phyloP scores from a whole-genome alignment of 2,113 vertebrate species.

The Oostethus manadensis region DNA sequence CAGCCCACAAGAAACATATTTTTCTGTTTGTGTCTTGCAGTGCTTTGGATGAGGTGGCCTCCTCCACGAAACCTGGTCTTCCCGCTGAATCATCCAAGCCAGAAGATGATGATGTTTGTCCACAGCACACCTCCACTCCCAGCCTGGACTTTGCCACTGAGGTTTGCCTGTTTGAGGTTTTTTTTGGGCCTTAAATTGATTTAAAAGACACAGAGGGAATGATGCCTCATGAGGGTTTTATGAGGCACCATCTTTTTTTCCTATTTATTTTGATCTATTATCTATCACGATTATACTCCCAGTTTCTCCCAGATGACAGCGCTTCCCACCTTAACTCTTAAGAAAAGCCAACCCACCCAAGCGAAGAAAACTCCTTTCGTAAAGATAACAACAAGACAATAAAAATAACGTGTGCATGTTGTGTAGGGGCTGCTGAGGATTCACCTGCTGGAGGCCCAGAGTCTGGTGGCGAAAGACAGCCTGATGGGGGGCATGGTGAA shows the following conservation, averaged over 20 bases:
- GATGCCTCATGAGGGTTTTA: too few relatives aligned
- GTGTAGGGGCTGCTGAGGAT: conserved; percentile 82
- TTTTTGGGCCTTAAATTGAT: too few relatives aligned
- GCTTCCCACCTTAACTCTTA: too few relatives aligned
- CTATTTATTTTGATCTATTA: too few relatives aligned
- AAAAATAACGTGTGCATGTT: conserved; percentile 6
- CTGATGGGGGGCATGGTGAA: conserved; percentile 80
- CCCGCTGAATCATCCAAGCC: conserved; percentile 39
- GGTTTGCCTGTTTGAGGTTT: conserved; percentile 43
- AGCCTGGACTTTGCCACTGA: conserved; percentile 59
- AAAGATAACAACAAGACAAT: too few relatives aligned
- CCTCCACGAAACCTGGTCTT: conserved; percentile 48
- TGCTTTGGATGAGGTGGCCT: conserved; percentile 43
- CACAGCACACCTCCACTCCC: conserved; percentile 43
- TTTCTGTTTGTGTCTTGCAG: conserved; percentile 43
- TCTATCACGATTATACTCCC: too few relatives aligned
- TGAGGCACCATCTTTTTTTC: too few relatives aligned
- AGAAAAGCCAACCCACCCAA: too few relatives aligned
- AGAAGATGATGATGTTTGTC: conserved; percentile 38
- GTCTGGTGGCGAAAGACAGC: conserved; percentile 85
- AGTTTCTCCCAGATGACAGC: too few relatives aligned
- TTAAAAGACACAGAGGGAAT: too few relatives aligned
- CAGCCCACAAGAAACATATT: not conserved
- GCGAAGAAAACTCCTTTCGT: too few relatives aligned
- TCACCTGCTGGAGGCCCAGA: conserved; percentile 82